Conservation (phyloP, 2,113 vertebrate species). For the Ptychochromis oligacanthus region DNA sequence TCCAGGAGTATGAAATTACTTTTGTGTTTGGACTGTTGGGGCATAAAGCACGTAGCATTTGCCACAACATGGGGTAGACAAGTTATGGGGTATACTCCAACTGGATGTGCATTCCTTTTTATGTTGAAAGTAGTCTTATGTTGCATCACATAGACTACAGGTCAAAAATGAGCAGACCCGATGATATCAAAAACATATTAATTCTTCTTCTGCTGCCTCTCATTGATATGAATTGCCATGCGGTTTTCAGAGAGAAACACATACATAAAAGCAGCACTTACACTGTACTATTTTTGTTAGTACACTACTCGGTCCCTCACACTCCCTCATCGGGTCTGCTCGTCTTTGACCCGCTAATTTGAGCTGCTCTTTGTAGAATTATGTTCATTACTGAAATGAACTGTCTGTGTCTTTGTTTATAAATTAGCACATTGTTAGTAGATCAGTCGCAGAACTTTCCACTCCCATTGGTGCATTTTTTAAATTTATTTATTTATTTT, state of each 20-base stretch:
- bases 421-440: neutral
- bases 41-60: neutral
- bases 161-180: neutral
- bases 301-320: neutral
- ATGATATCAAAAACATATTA: neutral
- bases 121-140: neutral
- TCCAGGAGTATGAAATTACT: neutral
- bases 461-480: no score
- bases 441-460: no score
- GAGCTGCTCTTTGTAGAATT: neutral
- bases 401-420: neutral
- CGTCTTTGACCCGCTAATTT: neutral
- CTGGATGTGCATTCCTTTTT: neutral
- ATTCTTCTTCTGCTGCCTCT: neutral
- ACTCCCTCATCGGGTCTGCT: neutral
- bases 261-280: neutral
- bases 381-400: neutral
- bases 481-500: no score
- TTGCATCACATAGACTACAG: no score
- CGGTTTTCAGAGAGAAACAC: neutral
- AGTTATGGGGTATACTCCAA: neutral
- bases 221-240: neutral
- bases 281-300: neutral
- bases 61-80: accelerated
- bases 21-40: neutral